Evolutionary conservation across 2,888 invertebrate genomes (phyloP), one percentile per base, ranked within the genome.

Genomic region (Odontothrips loti): DNA sequence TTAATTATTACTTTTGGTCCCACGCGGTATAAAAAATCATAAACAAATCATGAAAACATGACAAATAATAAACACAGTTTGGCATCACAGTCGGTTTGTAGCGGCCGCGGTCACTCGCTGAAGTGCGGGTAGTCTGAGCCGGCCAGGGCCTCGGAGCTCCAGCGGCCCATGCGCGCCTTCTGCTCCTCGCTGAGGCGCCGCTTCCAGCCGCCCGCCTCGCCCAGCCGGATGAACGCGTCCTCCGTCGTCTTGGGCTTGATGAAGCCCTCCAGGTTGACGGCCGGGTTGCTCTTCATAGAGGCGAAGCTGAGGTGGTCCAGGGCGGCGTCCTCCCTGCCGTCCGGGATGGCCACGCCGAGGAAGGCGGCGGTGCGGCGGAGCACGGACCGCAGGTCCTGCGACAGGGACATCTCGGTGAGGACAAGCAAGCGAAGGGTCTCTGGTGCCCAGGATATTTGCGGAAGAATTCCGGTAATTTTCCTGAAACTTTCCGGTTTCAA

Each of bases 301-400:
- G 23, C 68, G 68, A 68, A 68, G 68, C 68, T 68, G n/a, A 68
- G 68, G 68, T 68, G 68, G n/a, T 68, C 68, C 68, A 68, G 68
- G 23, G 23, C 68, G n/a, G 68, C 68, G 68, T 68, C 68, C 68
- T 68, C 68, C n/a, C 23, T 20, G 68, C 23, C 68, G n/a, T n/a
- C 68, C n/a, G 68, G 68, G 68, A 68, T 23, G 8, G 20, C 68
- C n/a, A 68, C 68, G 68, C 68, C 68, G n/a, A 68, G 68, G 68
- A 68, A 68, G 68, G n/a, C 23, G 1, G 68, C 68, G 8, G 68
- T 68, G 68, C 68, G 68, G n/a, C 68, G 68, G 6, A 68, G 68
- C 68, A 68, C 68, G 68, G 23, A 20, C 10, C 68, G 68, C 0
- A 68, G 68, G 68, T 68, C 68, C 63, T 63, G 63, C 6, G 9